Evolutionary conservation across 1,140 invertebrate genomes (phyloP), one percentile per base, ranked within the genome.

Genomic region (Pantala flavescens): DNA sequence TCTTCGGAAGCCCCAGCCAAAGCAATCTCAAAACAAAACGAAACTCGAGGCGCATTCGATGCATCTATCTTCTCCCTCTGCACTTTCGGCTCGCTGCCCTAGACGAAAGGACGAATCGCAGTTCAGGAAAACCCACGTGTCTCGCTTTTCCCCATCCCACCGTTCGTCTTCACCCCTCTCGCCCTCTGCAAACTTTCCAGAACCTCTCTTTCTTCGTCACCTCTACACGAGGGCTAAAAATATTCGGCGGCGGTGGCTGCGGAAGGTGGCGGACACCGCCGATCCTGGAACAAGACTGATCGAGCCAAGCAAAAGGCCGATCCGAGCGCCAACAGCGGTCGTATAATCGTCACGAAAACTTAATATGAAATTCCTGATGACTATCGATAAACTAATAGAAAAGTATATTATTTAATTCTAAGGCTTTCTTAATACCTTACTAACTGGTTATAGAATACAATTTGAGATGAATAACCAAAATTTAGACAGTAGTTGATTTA

Each of bases 131-230:
- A 63, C 49, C 49, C 49, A 63, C 49, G 49, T 63, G 49, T 63
- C 49, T 63, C n/a, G 16, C 49, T 21, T 19, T 63, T 14, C 49
- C 49, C 12, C 49, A 63, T 12, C 49, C 14, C n/a, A 19, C 49
- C 12, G 49, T 14, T 21, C 49, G 9, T 36, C 28, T 36, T 36
- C 28, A 9, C 28, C n/a, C 49, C n/a, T 63, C 49, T 63, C 49
- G 12, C 49, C n/a, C 49, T 63, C 49, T 63, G 49, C 49, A 63
- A 63, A 63, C 49, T 63, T 63, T 63, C 49, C 49, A 63, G 49
- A 63, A 63, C 49, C 49, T 63, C 49, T 63, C 49, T 63, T 63
- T 63, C 49, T 21, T 63, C 49, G 49, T 63, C 49, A 63, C 49
- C 49, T 63, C 49, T 21, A 63, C 49, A 19, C 28, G 49, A 21